phyloP scores from a whole-genome alignment of 92 coral and sea anemone species.

The Phenganax subtilis region DNA sequence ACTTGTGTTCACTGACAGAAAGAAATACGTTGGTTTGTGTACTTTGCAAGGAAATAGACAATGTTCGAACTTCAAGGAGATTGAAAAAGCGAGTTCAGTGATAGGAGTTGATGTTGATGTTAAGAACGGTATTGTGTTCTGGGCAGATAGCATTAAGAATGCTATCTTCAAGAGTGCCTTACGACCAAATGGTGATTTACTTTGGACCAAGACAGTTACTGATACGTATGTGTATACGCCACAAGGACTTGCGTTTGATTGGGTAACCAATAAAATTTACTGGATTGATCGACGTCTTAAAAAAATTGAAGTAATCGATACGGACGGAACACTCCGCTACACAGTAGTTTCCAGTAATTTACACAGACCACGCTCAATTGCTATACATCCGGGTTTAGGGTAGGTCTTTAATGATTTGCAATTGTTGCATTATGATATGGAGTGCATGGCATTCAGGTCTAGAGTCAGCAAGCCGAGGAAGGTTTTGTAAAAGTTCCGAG shows the following conservation, averaged over 20 bases:
- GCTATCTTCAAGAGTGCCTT: constrained; percentile 30
- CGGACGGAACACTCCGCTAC: constrained; percentile 61
- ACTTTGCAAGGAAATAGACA: neutral
- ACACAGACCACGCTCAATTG: constrained; percentile 78
- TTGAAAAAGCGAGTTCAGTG: constrained; percentile 25
- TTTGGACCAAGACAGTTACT: constrained; percentile 11
- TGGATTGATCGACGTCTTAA: constrained; percentile 80
- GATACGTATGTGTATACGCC: constrained; percentile 29
- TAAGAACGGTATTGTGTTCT: constrained; percentile 57
- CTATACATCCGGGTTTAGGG: constrained; percentile 63
- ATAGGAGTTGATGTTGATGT: constrained; percentile 70
- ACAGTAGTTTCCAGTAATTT: constrained; percentile 47
- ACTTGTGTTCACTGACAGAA: constrained; percentile 25
- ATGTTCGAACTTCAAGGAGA: constrained; percentile 4
- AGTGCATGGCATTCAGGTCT: too few relatives aligned
- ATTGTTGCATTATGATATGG: neutral
- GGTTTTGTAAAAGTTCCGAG: too few relatives aligned
- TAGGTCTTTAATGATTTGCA: constrained; percentile 31
- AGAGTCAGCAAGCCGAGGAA: too few relatives aligned
- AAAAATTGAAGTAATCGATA: constrained; percentile 76
- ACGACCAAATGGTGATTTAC: constrained; percentile 7
- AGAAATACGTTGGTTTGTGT: neutral
- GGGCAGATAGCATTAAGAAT: constrained; percentile 66
- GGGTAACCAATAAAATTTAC: constrained; percentile 78
- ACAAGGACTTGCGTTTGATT: constrained; percentile 68